Conservation (phyloP, 2,797 vertebrate genomes). For the Bradypodion pumilum region DNA sequence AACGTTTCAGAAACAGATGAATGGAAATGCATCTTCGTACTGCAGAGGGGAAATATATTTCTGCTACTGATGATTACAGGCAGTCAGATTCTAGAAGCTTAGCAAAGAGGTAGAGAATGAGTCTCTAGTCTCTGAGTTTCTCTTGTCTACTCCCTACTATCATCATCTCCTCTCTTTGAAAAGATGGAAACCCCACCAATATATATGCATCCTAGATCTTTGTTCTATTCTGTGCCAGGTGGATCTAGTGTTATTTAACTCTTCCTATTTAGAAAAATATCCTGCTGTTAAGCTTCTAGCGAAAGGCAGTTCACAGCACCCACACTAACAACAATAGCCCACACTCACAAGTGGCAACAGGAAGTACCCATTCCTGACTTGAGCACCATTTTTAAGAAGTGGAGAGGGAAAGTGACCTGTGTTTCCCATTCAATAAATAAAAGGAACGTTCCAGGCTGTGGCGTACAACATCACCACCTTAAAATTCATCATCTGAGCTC, state of each 20-base stretch:
- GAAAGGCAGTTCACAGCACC: constrained; percentile 43
- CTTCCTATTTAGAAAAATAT: neutral
- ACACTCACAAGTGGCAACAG: constrained; percentile 46
- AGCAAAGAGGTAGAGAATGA: constrained; percentile 6
- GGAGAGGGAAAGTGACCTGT: constrained; percentile 54
- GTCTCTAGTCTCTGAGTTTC: neutral
- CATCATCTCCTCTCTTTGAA: neutral
- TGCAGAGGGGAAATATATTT: constrained; percentile 23
- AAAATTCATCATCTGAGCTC: constrained; percentile 97
- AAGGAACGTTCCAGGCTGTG: constrained; percentile 19
- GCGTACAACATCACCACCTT: constrained; percentile 33
- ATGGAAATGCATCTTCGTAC: constrained; percentile 17
- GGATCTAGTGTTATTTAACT: neutral
- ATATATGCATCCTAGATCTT: constrained; percentile 6
- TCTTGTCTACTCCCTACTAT: neutral
- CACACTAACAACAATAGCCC: neutral
- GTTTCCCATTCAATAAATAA: constrained; percentile 77
- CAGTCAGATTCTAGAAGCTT: constrained; percentile 19
- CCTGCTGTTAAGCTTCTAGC: constrained; percentile 25
- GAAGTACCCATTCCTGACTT: constrained; percentile 46
- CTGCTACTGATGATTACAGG: constrained; percentile 18
- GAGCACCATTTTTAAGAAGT: constrained; percentile 62
- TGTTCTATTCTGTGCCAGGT: neutral
- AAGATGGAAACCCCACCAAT: neutral
- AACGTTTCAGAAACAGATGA: constrained; percentile 37